Base-by-base conservation (phyloP, 92 coral and sea anemone genomes). In the Meandrina meandrites region DNA sequence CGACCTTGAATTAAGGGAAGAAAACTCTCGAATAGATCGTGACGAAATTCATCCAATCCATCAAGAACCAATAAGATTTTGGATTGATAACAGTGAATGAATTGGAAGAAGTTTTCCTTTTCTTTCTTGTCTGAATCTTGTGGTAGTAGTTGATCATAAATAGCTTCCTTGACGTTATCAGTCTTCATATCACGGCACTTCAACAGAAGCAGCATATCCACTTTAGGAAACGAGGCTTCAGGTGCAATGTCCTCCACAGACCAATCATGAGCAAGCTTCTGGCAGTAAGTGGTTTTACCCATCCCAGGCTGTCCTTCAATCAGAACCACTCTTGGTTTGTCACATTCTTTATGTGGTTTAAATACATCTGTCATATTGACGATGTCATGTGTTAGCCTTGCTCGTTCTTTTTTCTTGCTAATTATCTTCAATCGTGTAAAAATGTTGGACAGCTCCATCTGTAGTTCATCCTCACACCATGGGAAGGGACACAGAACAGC, bases 191-290 rank as follows among this genome's bases (percentile, higher is more conserved):
- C 89, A 54, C 85, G 81, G 73, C 89, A 86, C 51, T 86, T 86
- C 56, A 86, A 14, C 9, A 86, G 27, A 36, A 86, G 74, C 34
- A 86, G 50, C 36, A 86, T 48, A 11, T 86, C 35, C 42, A 79
- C 79, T 79, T 86, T 22, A 48, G 89, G 85, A 66, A 86, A 86
- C 24, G 64, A 51, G 13, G 62, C 75, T 17, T 57, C 42, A 22
- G 62, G 28, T 45, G 85, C 35, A 36, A 51, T 79, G 12, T n/a
- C 40, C n/a, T 60, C 78, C n/a, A 86, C 35, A 42, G 89, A 80
- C 89, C 89, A 86, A 76, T 86, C 89, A 58, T 78, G 68, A 35
- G 89, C 89, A 22, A 86, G 84, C 67, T 86, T 86, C 83, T 64
- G 89, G 79, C 89, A 78, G 66, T 37, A 71, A 21, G 89, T 86